Percentiles rank a stretch among this genome's conserved stretches.
Evolutionary conservation across 2,113 vertebrate species (phyloP).

Genomic region (Corvus hawaiiensis): DNA sequence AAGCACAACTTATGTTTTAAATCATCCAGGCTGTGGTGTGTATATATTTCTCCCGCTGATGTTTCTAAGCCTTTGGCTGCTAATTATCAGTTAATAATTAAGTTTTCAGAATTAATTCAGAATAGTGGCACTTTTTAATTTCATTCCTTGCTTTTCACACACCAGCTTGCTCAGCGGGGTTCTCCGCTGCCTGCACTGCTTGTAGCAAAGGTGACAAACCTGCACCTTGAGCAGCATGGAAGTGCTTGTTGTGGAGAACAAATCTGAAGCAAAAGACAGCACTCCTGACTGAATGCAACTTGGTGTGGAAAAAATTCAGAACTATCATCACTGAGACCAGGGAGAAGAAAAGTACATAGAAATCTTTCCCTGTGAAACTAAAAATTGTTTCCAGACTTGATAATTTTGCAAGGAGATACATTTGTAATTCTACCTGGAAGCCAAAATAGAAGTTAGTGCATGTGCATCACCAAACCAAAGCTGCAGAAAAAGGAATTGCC

Average conservation of each 20-base stretch:
- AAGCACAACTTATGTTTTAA: background rate
- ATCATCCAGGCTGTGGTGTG: no score
- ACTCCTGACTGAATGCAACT: background rate
- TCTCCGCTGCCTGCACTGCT: background rate
- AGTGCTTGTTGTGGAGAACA: background rate
- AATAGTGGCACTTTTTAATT: background rate
- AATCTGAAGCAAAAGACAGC: background rate
- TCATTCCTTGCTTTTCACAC: background rate
- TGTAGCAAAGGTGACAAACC: background rate
- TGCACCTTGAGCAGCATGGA: background rate
- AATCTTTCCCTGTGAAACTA: background rate
- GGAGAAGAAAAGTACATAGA: background rate
- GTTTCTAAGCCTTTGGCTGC: background rate
- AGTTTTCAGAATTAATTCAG: background rate
- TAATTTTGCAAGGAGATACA: background rate
- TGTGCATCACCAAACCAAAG: background rate
- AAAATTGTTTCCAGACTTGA: background rate
- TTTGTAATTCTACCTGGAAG: conserved; percentile 32
- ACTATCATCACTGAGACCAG: background rate
- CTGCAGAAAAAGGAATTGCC: background rate
- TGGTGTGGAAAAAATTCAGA: background rate
- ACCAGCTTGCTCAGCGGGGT: rapidly evolving
- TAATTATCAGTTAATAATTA: background rate
- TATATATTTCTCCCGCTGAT: background rate
- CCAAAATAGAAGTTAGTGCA: background rate